Base-by-base conservation (phyloP, 1,140 invertebrate species). In the Rhynchophorus ferrugineus region DNA sequence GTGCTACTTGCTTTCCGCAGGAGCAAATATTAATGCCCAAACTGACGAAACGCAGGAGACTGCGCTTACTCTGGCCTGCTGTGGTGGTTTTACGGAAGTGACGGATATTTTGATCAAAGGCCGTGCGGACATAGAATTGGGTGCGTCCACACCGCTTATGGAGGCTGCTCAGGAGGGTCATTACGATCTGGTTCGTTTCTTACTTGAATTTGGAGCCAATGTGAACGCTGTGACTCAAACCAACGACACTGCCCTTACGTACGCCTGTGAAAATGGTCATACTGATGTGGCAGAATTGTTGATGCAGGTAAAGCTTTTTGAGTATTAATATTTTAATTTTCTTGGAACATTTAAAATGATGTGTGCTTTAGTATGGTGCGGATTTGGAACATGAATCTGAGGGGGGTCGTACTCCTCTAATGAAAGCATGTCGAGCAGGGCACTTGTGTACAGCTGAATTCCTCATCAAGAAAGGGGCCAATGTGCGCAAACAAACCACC, bases 401-500 rank as follows among this genome's bases (percentile, higher is more conserved):
- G 76, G 93, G 89, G 60, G 93, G 87, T 29, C 79, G 89, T 70
- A 98, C 95, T 22, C 95, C 96, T 20, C 72, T 99, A 53, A 99
- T 99, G 96, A 91, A 99, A 73, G 94, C 96, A n/a, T 93, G 93
- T 57, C 84, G 96, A 66, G 95, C 95, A 44, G 95, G 95, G n/a
- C 95, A 99, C 73, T 75, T 94, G n/a, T 93, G 91, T 68, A 96
- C 95, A 39, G 96, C 98, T 39, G 91, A 96, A 74, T 92, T 98
- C 71, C 81, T 99, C 39, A 84, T 98, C 49, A 84, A 86, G 34
- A 91, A 92, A 75, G 87, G 89, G 52, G 95, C 93, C 13, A 91
- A 98, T 71, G 91, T 99, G 11, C 87, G 88, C 63, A 54, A 54
- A 29, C 85, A 93, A 75, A 98, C 96, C 39, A 92, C 93, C 55